These are phyloP conservation scores for Gallinago undulata DNA, from an alignment of 2,113 vertebrate species.

Conservation along the genomic window DNA sequence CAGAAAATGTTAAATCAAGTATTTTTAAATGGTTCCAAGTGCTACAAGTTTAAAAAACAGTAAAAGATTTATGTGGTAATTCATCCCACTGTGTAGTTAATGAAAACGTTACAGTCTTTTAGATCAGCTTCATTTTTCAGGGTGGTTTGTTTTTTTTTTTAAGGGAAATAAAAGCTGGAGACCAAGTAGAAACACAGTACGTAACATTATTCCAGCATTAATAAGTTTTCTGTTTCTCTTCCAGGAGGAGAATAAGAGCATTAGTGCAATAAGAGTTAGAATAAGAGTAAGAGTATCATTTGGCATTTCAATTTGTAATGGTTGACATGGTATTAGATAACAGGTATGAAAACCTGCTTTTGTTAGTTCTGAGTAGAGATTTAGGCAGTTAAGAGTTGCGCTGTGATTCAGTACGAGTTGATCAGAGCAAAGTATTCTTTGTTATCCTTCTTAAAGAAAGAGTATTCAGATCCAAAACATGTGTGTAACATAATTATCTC, in stretches of 20 bases:
- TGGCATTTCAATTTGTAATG: neutral
- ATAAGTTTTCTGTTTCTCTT: neutral
- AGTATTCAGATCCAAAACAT: neutral
- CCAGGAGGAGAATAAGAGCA: neutral
- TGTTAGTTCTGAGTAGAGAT: neutral
- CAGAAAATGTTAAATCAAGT: neutral
- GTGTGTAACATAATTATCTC: neutral
- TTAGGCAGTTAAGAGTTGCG: neutral
- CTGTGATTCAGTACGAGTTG: neutral
- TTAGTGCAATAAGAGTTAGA: neutral
- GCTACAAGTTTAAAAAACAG: neutral
- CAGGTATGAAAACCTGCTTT: neutral
- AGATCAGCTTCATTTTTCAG: neutral
- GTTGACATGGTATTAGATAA: neutral
- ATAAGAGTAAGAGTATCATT: neutral
- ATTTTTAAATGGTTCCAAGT: neutral
- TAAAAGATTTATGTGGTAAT: neutral
- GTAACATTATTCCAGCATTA: neutral
- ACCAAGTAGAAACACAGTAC: neutral
- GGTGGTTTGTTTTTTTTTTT: neutral
- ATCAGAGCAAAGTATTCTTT: neutral
- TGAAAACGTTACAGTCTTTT: neutral
- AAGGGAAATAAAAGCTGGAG: neutral
- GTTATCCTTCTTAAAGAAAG: neutral
- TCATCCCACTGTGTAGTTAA: neutral